A percentile compares a stretch with the other conserved stretches of the same genome.
phyloP scores from a whole-genome alignment of 2,797 vertebrate genomes.

The Trematomus bernacchii region DNA sequence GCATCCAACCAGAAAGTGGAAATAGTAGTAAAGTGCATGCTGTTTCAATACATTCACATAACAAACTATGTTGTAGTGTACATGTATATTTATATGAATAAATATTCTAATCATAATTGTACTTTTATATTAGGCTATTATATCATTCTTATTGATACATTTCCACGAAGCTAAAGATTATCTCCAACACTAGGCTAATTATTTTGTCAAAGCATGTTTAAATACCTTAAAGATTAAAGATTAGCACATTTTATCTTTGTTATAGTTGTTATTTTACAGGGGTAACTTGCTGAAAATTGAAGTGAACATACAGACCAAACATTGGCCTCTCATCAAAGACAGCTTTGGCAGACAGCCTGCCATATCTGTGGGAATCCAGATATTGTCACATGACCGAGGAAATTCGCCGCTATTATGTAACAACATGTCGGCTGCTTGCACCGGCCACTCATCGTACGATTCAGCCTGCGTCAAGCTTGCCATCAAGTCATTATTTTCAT shows the following conservation, averaged over 20 bases:
- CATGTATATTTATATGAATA: not conserved
- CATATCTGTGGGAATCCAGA: slow-evolving; percentile 42
- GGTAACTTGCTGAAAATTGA: not conserved
- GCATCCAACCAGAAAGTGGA: too few species aligned
- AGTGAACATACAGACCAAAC: not conserved
- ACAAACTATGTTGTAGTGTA: too few species aligned
- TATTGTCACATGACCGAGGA: slow-evolving; percentile 71
- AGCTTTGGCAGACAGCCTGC: slow-evolving; percentile 10
- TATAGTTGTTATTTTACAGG: not conserved
- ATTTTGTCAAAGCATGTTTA: not conserved
- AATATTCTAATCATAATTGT: not conserved
- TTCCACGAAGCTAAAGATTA: not conserved
- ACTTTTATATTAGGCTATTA: too few species aligned
- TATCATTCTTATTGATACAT: not conserved
- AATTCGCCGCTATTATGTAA: slow-evolving; percentile 73
- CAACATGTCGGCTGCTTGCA: slow-evolving; percentile 53
- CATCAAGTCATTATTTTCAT: rapidly evolving
- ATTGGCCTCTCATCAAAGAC: slow-evolving; percentile 2
- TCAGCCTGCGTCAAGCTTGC: slow-evolving; percentile 13
- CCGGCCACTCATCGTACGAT: slow-evolving; percentile 69
- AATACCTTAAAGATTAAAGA: not conserved
- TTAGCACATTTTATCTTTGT: not conserved
- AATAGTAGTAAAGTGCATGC: not conserved
- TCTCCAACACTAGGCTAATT: too few species aligned
- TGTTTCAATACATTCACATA: not conserved